Base-by-base conservation (phyloP, 1,140 invertebrate genomes). In the Notospermus geniculatus region DNA sequence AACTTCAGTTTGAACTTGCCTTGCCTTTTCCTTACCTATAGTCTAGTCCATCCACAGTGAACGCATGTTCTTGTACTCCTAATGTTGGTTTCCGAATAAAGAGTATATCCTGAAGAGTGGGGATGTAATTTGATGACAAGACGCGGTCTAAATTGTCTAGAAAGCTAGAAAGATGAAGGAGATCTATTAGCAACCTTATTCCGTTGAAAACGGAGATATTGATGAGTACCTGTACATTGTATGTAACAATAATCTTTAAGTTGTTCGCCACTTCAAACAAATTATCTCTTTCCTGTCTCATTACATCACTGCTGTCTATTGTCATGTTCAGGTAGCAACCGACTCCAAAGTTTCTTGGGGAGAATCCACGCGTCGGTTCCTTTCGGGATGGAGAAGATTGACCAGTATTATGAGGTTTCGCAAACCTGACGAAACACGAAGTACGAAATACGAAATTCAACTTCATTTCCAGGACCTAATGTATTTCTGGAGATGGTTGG, bases 81-180 rank as follows among this genome's bases (percentile, higher is more conserved):
- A 74, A 60, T 22, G 72, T 75, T 9, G 75, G 72, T 56, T 67
- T 66, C 13, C 72, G 43, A 19, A 75, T 74, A 46, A 60, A 65
- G 36, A 77, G 54, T 25, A 77, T 75, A 57, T 77, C 75, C 30
- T 73, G 66, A 22, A 75, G 59, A 2, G 64, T 71, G 11, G 75
- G 71, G n/a, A 69, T 43, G 54, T 72, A 77, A 17, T 72, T 64
- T 11, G 56, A 23, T 32, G 53, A 36, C 25, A 66, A 59, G 9
- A 76, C 64, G 4, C 72, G 59, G 11, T 69, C 63, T 23, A 76
- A 58, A 62, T 71, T 62, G 29, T 71, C 60, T 25, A 75, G 68
- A 59, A 76, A 76, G 66, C 76, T 77, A 62, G 13, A 58, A 66
- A 5, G 17, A 19, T 29, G 60, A 39, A 57, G 22, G 23, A 46